Base-by-base conservation (phyloP, 2,888 invertebrate genomes). In the Lasioglossum villosulum region DNA sequence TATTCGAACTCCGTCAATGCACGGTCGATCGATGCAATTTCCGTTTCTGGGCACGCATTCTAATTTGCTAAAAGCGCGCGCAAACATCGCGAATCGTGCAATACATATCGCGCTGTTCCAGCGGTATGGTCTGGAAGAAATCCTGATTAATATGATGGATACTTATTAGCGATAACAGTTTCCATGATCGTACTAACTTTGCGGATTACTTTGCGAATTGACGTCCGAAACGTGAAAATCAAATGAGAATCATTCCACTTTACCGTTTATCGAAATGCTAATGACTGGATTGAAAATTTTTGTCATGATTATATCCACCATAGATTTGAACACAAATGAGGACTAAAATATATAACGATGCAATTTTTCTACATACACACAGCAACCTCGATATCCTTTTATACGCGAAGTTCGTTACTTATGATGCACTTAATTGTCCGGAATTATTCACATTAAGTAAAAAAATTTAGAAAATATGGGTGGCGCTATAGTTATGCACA, bases 1-100 rank as follows among this genome's bases (percentile, higher is more conserved):
- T 75, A 42, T 48, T 37, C 34, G 66, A 80, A 56, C 73, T 76
- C 75, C 39, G 34, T 71, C 34, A 30, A 56, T 45, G 45, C 39
- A 34, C 45, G 45, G 66, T 74, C 27, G 8, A 37, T 75, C 78
- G 70, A 72, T 80, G 83, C 80, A 78, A 83, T 83, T 78, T 74
- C 83, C 56, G 73, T 48, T n/a, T 78, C 66, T 19, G 23, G 74
- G 19, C 56, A 72, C 45, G 68, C 79, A 79, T 87, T 86, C 86
- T 87, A 87, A 87, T 87, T 87, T 86, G 87, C 87, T 83, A 83
- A 87, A 86, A 87, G 87, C 68, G 63, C 70, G 59, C 83, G 70
- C 77, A 87, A 86, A 86, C 79, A 86, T 52, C 63, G 68, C 83
- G 78, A 80, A 83, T 80, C 83, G 80, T 72, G 78, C 86, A 27